These are phyloP conservation scores for Aphelocoma californica DNA, from an alignment of 2,797 vertebrate genomes.

Conservation along the genomic window DNA sequence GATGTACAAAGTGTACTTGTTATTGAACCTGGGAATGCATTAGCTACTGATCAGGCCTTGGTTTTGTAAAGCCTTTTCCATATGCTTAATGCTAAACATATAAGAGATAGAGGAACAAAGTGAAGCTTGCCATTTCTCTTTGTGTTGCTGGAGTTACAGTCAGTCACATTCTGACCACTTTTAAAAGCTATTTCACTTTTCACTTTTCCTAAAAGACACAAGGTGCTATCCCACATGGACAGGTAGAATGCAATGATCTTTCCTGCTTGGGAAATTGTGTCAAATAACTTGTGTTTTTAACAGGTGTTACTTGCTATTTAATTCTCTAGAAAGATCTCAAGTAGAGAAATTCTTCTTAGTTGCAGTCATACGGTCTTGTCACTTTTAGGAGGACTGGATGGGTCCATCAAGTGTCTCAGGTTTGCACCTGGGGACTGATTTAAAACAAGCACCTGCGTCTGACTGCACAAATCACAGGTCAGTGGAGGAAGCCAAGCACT, in stretches of 20 bases:
- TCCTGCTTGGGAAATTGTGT: not conserved
- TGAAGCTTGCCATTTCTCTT: not conserved
- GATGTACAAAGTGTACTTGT: slow-evolving; percentile 64
- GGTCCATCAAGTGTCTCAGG: not conserved
- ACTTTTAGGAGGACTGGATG: not conserved
- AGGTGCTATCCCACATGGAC: not conserved
- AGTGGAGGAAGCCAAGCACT: not conserved
- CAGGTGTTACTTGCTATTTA: not conserved
- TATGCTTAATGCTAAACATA: not conserved
- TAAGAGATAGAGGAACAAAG: not conserved
- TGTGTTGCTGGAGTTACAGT: not conserved
- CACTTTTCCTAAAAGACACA: not conserved
- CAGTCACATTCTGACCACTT: not conserved
- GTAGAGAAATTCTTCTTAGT: not conserved
- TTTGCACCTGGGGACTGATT: not conserved
- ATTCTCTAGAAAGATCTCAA: not conserved
- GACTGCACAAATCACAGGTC: not conserved
- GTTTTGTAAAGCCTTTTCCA: slow-evolving; percentile 25
- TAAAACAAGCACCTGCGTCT: not conserved
- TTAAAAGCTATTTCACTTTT: not conserved
- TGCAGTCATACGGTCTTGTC: not conserved
- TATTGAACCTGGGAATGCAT: slow-evolving; percentile 60
- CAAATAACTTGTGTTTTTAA: not conserved
- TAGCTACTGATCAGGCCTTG: slow-evolving; percentile 46
- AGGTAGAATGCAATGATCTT: not conserved